Conservation (phyloP, 2,797 vertebrate genomes). For the Picus viridis region DNA sequence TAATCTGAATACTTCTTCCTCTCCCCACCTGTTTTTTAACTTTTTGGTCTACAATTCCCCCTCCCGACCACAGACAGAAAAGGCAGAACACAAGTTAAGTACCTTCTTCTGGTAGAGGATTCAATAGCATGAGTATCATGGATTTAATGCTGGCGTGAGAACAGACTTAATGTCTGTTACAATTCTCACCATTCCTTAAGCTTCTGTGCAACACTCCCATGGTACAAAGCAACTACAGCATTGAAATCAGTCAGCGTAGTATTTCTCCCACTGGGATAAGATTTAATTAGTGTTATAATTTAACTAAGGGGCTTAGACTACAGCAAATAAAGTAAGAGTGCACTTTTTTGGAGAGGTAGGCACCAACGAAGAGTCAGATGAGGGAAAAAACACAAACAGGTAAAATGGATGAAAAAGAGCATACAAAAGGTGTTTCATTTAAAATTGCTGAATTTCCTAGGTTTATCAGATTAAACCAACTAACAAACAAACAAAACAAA, state of each 20-base stretch:
- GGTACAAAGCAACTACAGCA: not conserved
- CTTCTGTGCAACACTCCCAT: not conserved
- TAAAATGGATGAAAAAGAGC: not conserved
- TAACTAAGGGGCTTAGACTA: not conserved
- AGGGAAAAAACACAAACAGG: not conserved
- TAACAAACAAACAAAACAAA: not conserved
- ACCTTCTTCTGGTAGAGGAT: not conserved
- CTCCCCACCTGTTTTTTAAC: not conserved
- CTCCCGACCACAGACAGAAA: not conserved
- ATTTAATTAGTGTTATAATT: not conserved
- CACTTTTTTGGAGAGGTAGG: not conserved
- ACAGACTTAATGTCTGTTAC: not conserved
- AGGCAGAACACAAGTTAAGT: not conserved
- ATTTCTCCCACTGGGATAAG: not conserved
- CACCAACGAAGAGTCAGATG: not conserved
- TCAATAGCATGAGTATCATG: not conserved
- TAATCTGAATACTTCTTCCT: fast-evolving
- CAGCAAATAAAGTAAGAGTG: not conserved
- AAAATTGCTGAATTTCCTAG: not conserved
- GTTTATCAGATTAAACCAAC: not conserved
- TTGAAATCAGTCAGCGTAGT: not conserved
- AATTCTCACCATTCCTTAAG: not conserved
- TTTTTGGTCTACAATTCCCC: not conserved
- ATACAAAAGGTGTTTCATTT: not conserved
- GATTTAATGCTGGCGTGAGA: not conserved